These are phyloP conservation scores for Acipenser ruthenus DNA, from an alignment of 2,797 vertebrate genomes.

Conservation along the genomic window DNA sequence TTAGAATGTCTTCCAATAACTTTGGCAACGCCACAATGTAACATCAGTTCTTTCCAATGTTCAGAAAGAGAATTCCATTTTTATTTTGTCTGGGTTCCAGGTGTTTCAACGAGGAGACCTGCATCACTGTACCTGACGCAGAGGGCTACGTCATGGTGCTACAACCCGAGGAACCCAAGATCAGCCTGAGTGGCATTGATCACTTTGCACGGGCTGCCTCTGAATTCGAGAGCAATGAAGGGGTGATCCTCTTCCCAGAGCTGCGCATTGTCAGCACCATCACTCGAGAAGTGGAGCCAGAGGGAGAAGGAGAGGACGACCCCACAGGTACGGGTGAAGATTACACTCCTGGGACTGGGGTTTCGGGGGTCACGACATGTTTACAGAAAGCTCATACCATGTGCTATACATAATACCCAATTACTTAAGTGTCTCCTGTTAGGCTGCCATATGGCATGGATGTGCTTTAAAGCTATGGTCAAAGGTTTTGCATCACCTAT, in stretches of 20 bases:
- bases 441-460: too few species aligned
- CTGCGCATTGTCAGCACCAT: conserved; percentile 94
- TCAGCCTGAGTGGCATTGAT: conserved; percentile 91
- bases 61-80: too few species aligned
- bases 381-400: too few species aligned
- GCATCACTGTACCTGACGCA: conserved; percentile 69
- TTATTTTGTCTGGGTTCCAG: conserved; percentile 36
- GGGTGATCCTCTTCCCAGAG: conserved; percentile 87
- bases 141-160: conserved; percentile 90
- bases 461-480: too few species aligned
- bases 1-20: too few species aligned
- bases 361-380: neutral
- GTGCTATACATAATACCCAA: too few species aligned
- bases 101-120: conserved; percentile 81
- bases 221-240: conserved; percentile 84
- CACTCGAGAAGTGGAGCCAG: conserved; percentile 82
- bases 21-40: too few species aligned
- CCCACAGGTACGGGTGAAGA: conserved; percentile 70
- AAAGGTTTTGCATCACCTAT: too few species aligned
- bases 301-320: conserved; percentile 78
- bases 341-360: neutral
- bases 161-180: conserved; percentile 92
- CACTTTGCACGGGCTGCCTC: conserved; percentile 90
- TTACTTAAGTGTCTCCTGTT: too few species aligned
- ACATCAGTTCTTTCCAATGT: too few species aligned